Percentiles rank a stretch among this genome's conserved stretches.
Conservation (phyloP, 1,140 invertebrate genomes). For the Epicauta chinensis region DNA sequence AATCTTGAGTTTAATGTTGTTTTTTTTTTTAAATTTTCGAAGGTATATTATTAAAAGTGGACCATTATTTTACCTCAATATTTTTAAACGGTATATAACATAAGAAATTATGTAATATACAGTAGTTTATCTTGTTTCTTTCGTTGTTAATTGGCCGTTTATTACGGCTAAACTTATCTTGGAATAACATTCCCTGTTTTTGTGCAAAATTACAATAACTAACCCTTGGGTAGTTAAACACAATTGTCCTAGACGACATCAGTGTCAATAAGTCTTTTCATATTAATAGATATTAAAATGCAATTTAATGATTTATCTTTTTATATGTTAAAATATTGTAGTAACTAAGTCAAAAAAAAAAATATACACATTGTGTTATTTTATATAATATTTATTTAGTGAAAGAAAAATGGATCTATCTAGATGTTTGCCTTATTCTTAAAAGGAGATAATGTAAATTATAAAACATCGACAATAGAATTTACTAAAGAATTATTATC, state of each 20-base stretch:
- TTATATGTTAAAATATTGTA: slow-evolving; percentile 9
- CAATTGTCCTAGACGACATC: slow-evolving; percentile 7
- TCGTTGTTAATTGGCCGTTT: slow-evolving; percentile 4
- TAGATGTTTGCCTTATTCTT: slow-evolving; percentile 16
- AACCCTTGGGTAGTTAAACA: background rate
- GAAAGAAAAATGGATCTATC: slow-evolving; percentile 5
- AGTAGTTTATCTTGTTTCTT: slow-evolving; percentile 14
- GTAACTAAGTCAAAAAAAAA: background rate
- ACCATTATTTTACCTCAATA: slow-evolving; percentile 24
- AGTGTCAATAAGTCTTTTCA: slow-evolving; percentile 7
- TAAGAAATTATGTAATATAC: slow-evolving; percentile 15
- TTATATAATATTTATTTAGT: slow-evolving; percentile 15
- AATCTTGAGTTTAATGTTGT: slow-evolving; percentile 4
- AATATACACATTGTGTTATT: slow-evolving; percentile 8
- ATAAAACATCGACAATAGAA: slow-evolving; percentile 26
- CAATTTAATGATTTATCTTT: slow-evolving; percentile 12
- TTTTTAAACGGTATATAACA: slow-evolving; percentile 10
- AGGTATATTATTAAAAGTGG: slow-evolving; percentile 1
- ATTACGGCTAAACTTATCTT: slow-evolving; percentile 7
- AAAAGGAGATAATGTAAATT: slow-evolving; percentile 8
- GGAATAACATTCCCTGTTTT: slow-evolving; percentile 13
- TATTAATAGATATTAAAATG: slow-evolving; percentile 1
- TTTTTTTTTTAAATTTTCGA: slow-evolving; percentile 1
- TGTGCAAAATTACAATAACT: slow-evolving; percentile 10
- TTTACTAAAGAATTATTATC: slow-evolving; percentile 8